phyloP scores from a whole-genome alignment of 1,140 invertebrate genomes.

The Aphaenogaster rudis region DNA sequence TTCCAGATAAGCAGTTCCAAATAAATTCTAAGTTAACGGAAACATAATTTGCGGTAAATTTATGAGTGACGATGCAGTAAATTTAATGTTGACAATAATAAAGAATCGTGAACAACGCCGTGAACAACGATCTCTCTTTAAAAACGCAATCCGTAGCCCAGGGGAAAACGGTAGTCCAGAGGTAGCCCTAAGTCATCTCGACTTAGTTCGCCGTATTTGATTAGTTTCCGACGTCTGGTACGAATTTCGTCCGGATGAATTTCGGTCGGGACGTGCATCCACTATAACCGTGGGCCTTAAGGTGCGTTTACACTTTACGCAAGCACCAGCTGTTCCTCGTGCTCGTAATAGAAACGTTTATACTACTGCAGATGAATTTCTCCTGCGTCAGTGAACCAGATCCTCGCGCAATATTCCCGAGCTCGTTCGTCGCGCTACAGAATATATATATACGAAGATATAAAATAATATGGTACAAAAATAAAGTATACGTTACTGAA shows the following conservation, averaged over 20 bases:
- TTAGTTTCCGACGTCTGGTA: conserved; percentile 48
- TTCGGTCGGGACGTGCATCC: conserved; percentile 42
- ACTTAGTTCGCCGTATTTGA: conserved; percentile 31
- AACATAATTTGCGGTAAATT: background rate
- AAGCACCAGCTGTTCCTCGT: conserved; percentile 34
- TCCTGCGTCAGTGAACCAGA: conserved; percentile 15
- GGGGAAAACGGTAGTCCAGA: background rate
- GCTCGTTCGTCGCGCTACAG: background rate
- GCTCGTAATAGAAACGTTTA: conserved; percentile 47
- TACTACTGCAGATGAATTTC: conserved; percentile 34
- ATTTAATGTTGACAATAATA: background rate
- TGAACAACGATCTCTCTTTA: conserved; percentile 1
- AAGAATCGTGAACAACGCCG: background rate
- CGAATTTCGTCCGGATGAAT: conserved; percentile 35
- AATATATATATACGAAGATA: conserved; percentile 1
- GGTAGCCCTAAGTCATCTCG: conserved; percentile 15
- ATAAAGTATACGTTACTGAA: background rate
- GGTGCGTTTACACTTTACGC: conserved; percentile 33
- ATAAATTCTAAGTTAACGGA: conserved; percentile 3
- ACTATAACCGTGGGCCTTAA: conserved; percentile 49
- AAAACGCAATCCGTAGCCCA: background rate
- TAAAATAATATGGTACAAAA: conserved; percentile 1
- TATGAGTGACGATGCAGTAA: background rate
- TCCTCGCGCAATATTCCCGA: conserved; percentile 22
- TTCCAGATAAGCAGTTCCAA: background rate